phyloP scores from a whole-genome alignment of 2,113 vertebrate species.

The Neopipo cinnamomea region DNA sequence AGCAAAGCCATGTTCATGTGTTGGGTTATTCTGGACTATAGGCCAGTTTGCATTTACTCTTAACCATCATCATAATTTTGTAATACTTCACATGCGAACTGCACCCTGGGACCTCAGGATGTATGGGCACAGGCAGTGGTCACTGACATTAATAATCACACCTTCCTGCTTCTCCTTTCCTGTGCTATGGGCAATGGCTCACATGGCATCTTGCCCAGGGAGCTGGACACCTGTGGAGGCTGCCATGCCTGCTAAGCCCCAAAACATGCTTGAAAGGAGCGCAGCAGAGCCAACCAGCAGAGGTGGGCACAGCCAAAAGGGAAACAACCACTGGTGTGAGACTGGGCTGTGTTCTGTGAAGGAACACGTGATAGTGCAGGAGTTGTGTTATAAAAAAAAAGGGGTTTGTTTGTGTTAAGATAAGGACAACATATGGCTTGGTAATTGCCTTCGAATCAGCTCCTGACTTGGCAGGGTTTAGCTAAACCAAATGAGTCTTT shows the following conservation, averaged over 20 bases:
- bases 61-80: neutral
- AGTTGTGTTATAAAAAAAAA: neutral
- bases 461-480: conserved; percentile 44
- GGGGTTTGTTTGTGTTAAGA: neutral
- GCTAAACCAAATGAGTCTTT: conserved; percentile 20
- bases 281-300: neutral
- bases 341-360: neutral
- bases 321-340: neutral
- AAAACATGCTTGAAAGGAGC: neutral
- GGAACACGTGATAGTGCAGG: neutral
- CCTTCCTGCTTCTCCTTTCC: neutral
- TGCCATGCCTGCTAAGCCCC: neutral
- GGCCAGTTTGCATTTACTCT: neutral
- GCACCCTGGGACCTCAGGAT: neutral
- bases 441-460: conserved; percentile 29
- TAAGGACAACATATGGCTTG: conserved; percentile 24
- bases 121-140: rapidly evolving
- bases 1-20: neutral
- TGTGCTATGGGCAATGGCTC: neutral
- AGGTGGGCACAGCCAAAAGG: neutral
- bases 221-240: neutral
- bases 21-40: neutral
- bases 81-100: neutral
- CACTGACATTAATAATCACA: neutral
- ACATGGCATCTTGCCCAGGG: neutral